A percentile compares a stretch with the other conserved stretches of the same genome.
phyloP scores from a whole-genome alignment of 2,113 vertebrate genomes.

The Petromus typicus region DNA sequence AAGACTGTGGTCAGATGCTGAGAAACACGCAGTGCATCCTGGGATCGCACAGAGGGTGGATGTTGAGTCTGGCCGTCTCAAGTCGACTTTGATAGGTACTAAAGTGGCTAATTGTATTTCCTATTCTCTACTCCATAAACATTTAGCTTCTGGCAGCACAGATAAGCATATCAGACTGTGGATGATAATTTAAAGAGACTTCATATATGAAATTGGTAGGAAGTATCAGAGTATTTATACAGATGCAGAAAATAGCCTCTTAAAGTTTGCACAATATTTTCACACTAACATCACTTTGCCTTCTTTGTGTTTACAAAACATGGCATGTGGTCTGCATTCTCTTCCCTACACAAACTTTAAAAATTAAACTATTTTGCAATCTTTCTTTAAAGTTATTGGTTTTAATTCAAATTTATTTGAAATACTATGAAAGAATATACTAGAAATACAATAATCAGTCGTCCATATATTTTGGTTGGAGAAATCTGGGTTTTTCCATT shows the following conservation, averaged over 20 bases:
- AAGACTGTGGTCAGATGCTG: conserved; percentile 94
- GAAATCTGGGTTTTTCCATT: conserved; percentile 20
- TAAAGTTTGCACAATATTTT: conserved; percentile 34
- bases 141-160: conserved; percentile 95
- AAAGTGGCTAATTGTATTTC: conserved; percentile 98
- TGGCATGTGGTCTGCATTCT: conserved; percentile 55
- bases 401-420: conserved; percentile 73
- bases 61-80: conserved; percentile 91
- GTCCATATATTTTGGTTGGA: conserved; percentile 39
- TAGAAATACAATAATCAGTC: conserved; percentile 48
- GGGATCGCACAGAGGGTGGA: conserved; percentile 99
- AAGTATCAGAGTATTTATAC: conserved; percentile 21
- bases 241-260: conserved; percentile 32
- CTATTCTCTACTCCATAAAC: conserved; percentile 94
- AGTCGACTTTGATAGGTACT: conserved; percentile 94
- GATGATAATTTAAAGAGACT: conserved; percentile 69
- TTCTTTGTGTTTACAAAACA: conserved; percentile 65
- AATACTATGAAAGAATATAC: neutral
- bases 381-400: conserved; percentile 28
- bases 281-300: conserved; percentile 5
- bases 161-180: conserved; percentile 96
- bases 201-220: conserved; percentile 30
- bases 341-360: conserved; percentile 12
- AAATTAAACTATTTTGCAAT: conserved; percentile 55
- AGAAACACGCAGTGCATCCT: conserved; percentile 97